Evolutionary conservation across 2,888 invertebrate genomes (phyloP).

Genomic region (Melieria crassipennis): DNA sequence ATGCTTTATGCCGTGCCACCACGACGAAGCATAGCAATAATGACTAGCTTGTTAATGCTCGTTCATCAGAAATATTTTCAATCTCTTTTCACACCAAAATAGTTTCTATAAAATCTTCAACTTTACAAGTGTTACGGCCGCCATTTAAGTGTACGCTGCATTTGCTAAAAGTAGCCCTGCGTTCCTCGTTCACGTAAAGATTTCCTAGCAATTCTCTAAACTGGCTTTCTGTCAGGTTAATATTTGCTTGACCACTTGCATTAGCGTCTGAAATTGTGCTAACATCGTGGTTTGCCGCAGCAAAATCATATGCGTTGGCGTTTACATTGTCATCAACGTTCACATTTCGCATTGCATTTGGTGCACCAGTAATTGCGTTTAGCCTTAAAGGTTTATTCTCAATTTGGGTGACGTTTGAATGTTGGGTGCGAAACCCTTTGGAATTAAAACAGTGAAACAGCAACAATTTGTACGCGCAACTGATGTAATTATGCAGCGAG

Average conservation of each 20-base stretch:
- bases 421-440: no score
- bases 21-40: slow-evolving; percentile 29
- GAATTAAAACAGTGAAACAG: no score
- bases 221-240: not conserved
- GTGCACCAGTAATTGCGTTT: no score
- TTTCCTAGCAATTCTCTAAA: slow-evolving; percentile 1
- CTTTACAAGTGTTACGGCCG: not conserved
- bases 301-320: no score
- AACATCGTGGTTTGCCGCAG: no score
- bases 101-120: slow-evolving; percentile 24
- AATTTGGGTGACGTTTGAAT: no score
- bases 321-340: no score
- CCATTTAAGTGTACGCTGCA: slow-evolving; percentile 11
- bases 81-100: slow-evolving; percentile 28
- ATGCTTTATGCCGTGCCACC: slow-evolving; percentile 34
- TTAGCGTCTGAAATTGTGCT: no score
- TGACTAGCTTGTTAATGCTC: slow-evolving; percentile 30
- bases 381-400: no score
- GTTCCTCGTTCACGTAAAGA: slow-evolving; percentile 1
- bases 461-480: no score
- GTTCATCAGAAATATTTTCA: slow-evolving; percentile 36
- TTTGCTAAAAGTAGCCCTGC: slow-evolving; percentile 9
- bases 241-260: not conserved
- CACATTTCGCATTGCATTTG: no score
- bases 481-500: no score